Percentiles rank a stretch among this genome's conserved stretches.
Conservation (phyloP, 92 coral and sea anemone species). For the Siderastrea radians region DNA sequence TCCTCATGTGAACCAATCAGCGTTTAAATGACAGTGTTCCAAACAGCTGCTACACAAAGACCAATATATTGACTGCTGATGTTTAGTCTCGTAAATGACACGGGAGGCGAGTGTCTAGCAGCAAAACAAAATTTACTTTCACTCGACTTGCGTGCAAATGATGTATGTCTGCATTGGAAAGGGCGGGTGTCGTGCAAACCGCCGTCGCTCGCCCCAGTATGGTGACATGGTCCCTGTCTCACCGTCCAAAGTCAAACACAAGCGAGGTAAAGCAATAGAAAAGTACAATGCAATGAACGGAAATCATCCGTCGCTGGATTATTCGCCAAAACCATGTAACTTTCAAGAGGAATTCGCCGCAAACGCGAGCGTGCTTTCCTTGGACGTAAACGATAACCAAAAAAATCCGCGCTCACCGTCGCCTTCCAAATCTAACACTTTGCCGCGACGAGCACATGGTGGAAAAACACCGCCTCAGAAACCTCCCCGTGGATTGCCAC, state of each 20-base stretch:
- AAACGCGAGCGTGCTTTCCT: conserved; percentile 33
- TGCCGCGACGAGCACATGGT: conserved; percentile 76
- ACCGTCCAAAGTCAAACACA: conserved; percentile 79
- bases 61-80: conserved; percentile 33
- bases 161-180: conserved; percentile 92
- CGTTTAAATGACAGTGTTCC: conserved; percentile 1
- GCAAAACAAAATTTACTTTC: conserved; percentile 37
- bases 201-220: conserved; percentile 88
- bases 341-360: conserved; percentile 50
- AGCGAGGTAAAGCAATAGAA: conserved; percentile 33
- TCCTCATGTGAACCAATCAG: conserved; percentile 8
- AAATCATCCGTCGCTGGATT: conserved; percentile 35
- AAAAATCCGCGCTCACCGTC: conserved; percentile 21
- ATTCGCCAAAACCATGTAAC: conserved; percentile 41
- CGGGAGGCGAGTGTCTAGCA: conserved; percentile 22
- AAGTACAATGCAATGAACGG: conserved; percentile 47
- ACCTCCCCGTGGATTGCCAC: conserved; percentile 91
- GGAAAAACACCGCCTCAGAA: conserved; percentile 87
- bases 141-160: conserved; percentile 41
- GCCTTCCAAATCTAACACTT: conserved; percentile 80
- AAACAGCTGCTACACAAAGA: conserved; percentile 43
- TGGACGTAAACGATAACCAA: conserved; percentile 82
- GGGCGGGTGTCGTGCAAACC: conserved; percentile 75
- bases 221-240: conserved; percentile 88
- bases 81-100: conserved; percentile 51